These are phyloP conservation scores for Stegastes partitus DNA, from an alignment of 2,113 vertebrate species.

Conservation along the genomic window DNA sequence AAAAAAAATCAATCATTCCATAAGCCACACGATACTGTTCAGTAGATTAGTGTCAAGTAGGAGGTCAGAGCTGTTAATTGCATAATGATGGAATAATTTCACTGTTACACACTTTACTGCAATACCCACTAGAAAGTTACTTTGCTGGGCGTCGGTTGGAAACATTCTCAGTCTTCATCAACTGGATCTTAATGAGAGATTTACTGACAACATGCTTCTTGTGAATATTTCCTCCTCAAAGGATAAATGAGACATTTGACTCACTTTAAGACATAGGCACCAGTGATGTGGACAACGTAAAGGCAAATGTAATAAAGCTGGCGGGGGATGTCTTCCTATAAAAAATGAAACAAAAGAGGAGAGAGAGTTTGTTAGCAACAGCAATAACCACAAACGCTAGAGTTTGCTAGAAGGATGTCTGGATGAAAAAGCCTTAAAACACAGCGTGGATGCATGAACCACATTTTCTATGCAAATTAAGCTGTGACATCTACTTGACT, in stretches of 20 bases:
- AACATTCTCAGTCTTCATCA: neutral
- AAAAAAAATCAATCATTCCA: neutral
- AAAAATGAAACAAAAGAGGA: slow-evolving; percentile 15
- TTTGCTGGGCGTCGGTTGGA: neutral
- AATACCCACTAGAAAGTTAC: neutral
- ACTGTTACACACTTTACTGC: neutral
- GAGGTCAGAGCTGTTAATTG: neutral
- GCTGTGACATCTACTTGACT: neutral
- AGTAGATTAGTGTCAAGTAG: neutral
- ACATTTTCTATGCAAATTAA: neutral
- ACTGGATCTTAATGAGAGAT: neutral
- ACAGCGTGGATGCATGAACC: neutral
- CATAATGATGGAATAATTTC: neutral
- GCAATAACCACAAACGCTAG: neutral
- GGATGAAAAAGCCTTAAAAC: neutral
- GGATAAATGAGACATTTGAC: slow-evolving; percentile 49
- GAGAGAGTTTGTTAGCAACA: neutral
- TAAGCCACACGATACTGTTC: neutral
- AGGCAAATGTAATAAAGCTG: slow-evolving; percentile 91
- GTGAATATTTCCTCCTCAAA: neutral
- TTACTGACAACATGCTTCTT: neutral
- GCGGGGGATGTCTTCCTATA: slow-evolving; percentile 89
- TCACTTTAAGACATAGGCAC: slow-evolving; percentile 91
- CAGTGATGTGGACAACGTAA: slow-evolving; percentile 89
- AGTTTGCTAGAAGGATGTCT: neutral